Base-by-base conservation (phyloP, 2,888 invertebrate species). In the Antheraea assamensis region DNA sequence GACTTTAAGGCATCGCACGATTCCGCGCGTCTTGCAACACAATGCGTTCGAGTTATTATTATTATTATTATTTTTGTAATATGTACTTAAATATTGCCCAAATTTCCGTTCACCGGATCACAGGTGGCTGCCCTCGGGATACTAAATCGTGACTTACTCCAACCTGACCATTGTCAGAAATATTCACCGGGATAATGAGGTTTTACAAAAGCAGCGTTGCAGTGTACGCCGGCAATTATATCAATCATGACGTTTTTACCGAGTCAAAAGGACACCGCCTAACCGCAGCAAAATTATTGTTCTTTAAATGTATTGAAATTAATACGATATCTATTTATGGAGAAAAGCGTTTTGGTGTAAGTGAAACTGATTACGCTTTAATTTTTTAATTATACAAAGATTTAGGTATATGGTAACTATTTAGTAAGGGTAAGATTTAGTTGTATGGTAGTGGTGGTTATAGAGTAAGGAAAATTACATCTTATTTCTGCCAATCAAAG, bases 71-170 rank as follows among this genome's bases (percentile, higher is more conserved):
- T 58, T 58, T 70, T 70, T 58, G 52, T 61, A 71, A 35, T 58
- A 75, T 78, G 80, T 80, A 79, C 70, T 76, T 80, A 85, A 87
- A 85, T 87, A 87, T 89, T 88, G 86, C 83, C n/a, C 80, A 84
- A 82, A 86, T 88, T 87, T 89, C 85, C 83, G 83, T 81, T 83
- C 79, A 79, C 76, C 81, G 87, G 82, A 83, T 88, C 92, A 90
- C 94, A 94, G 94, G 93, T 94, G 94, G 89, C 81, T 83, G 90
- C 90, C 92, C 85, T 81, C 86, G 83, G 92, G 90, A 88, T 80
- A 75, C 71, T 55, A 76, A 82, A 88, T 94, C 94, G 94, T 94
- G 94, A 94, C 93, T 94, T 93, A 94, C 91, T 87, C 87, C 79
- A 79, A 80, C 79, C 78, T 78, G 74, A 75, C 83, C 80, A 85